Evolutionary conservation across 2,113 vertebrate genomes (phyloP), one percentile per base, ranked within the genome.

Genomic region (Crotalus horridus): DNA sequence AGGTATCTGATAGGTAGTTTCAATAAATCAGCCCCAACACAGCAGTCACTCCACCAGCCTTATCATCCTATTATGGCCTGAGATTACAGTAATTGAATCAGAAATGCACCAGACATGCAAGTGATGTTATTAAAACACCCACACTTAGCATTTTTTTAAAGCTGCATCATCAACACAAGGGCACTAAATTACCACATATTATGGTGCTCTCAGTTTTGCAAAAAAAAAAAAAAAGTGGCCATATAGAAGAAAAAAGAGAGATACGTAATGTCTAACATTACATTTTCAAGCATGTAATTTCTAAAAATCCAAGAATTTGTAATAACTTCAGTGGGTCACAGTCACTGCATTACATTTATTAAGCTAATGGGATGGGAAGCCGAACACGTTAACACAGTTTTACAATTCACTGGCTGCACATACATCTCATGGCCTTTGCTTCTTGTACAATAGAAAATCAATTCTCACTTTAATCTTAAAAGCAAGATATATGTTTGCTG

Each of bases 171-270:
- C 89, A 93, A 92, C 93, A 91, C 0, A 54, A 95, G 55, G 94
- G 94, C 94, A 94, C 95, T 94, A 95, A 94, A 97, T 95, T 95
- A 93, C 93, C 89, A n/a, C 51, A 89, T 46, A n/a, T 89, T 81
- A 74, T 46, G n/a, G 90, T 90, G 92, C 88, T 92, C 23, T 29
- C 91, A 93, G 43, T 94, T 93, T 95, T 94, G 93, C 92, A 93
- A 91, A 95, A 94, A 96, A 94, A 55, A 74, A 48, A 93, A 74
- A 92, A 95, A 74, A 74, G 69, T 87, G 15, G 13, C 51, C 29
- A 96, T 0, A 74, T 24, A 29, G n/a, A 85, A 39, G 64, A 4
- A 21, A 85, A 95, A 93, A 90, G 88, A 91, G 86, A 90, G 89
- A 26, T 93, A 94, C 56, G 69, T 92, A 91, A 93, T 95, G 91